A percentile compares a stretch with the other conserved stretches of the same genome.
Conservation (phyloP, 1,140 invertebrate species). For the Thalassaphorura encarpata region DNA sequence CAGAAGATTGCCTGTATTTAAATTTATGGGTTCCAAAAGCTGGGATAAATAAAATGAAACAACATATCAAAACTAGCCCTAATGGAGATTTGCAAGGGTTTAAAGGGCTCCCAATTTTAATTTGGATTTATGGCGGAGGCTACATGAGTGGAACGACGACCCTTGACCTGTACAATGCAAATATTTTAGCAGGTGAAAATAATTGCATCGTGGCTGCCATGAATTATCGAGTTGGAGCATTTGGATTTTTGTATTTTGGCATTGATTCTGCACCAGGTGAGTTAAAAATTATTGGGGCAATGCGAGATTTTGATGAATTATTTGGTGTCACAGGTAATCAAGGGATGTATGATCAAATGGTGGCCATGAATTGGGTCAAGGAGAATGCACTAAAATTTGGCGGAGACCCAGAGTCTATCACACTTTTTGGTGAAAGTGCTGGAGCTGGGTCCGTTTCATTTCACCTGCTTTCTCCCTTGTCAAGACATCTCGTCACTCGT, state of each 20-base stretch:
- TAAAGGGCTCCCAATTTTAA: slow-evolving; percentile 55
- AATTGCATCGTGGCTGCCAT: slow-evolving; percentile 78
- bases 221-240: slow-evolving; percentile 80
- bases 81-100: slow-evolving; percentile 36
- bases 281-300: neutral
- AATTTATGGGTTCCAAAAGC: slow-evolving; percentile 83
- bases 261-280: slow-evolving; percentile 52
- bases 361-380: slow-evolving; percentile 85
- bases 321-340: slow-evolving; percentile 40
- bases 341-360: slow-evolving; percentile 68
- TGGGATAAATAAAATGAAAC: slow-evolving; percentile 42
- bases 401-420: slow-evolving; percentile 64
- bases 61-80: slow-evolving; percentile 33
- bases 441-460: slow-evolving; percentile 66
- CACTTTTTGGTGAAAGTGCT: slow-evolving; percentile 62
- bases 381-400: slow-evolving; percentile 17
- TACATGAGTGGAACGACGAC: slow-evolving; percentile 85
- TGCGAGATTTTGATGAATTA: slow-evolving; percentile 13
- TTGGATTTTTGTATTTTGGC: slow-evolving; percentile 74
- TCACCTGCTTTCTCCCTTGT: slow-evolving; percentile 56
- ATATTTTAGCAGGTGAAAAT: slow-evolving; percentile 68
- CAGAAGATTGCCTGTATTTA: slow-evolving; percentile 86
- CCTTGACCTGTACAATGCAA: slow-evolving; percentile 77
- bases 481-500: slow-evolving; percentile 60
- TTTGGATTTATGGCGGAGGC: slow-evolving; percentile 63